Evolutionary conservation across 1,140 invertebrate genomes (phyloP).

Genomic region (Antheraea mylitta): DNA sequence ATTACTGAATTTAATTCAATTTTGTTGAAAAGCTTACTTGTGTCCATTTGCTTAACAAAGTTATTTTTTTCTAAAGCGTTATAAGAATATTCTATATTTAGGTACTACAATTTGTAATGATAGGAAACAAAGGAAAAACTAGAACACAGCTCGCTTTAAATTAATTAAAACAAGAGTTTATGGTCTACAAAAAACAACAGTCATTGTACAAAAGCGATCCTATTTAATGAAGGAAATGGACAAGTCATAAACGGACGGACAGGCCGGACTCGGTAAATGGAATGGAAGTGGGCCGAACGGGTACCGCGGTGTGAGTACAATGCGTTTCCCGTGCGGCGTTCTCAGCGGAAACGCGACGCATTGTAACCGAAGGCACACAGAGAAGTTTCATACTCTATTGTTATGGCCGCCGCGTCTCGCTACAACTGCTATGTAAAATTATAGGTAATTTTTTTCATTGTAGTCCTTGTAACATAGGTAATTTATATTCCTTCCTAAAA

Average conservation of each 20-base stretch:
- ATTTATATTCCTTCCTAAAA: too few relatives aligned
- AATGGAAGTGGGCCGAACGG: slow-evolving; percentile 48
- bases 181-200: slow-evolving; percentile 1
- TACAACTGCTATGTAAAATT: neutral
- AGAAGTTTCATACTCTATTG: slow-evolving; percentile 41
- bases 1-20: too few relatives aligned
- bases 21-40: too few relatives aligned
- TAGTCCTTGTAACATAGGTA: neutral
- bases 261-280: slow-evolving; percentile 47
- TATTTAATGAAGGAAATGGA: slow-evolving; percentile 51
- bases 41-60: too few relatives aligned
- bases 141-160: slow-evolving; percentile 3
- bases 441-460: neutral
- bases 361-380: slow-evolving; percentile 39
- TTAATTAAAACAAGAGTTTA: slow-evolving; percentile 2
- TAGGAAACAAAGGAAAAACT: neutral
- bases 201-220: neutral
- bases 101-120: too few relatives aligned
- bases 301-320: slow-evolving; percentile 39
- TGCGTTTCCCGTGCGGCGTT: slow-evolving; percentile 37
- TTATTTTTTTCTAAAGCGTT: too few relatives aligned
- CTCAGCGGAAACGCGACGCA: slow-evolving; percentile 42
- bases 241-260: slow-evolving; percentile 38
- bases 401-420: neutral
- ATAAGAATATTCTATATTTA: too few relatives aligned